Conservation (phyloP, 2,888 invertebrate genomes). For the Zaprionus obscuricornis region DNA sequence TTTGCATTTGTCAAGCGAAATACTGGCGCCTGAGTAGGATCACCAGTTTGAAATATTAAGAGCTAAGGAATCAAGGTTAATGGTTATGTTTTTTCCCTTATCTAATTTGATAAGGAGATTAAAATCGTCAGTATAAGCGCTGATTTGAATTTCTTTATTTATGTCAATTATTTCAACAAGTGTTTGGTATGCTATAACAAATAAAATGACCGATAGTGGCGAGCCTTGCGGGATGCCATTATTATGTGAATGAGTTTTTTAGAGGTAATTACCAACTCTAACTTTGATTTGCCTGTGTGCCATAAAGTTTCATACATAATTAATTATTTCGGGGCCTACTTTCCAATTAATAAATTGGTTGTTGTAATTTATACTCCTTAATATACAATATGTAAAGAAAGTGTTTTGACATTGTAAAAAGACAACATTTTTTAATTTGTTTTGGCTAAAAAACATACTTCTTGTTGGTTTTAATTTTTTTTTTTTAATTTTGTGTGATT, state of each 20-base stretch:
- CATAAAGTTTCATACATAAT: constrained; percentile 1
- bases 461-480: too few species aligned
- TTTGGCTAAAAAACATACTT: too few species aligned
- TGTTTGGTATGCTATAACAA: too few species aligned
- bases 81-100: neutral
- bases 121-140: neutral
- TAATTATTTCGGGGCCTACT: neutral
- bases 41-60: neutral
- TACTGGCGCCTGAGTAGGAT: neutral
- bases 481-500: too few species aligned
- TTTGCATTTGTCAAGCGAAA: neutral
- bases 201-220: neutral
- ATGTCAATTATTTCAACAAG: too few species aligned
- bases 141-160: too few species aligned
- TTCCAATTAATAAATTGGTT: neutral
- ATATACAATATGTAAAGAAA: too few species aligned
- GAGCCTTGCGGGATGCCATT: constrained; percentile 4
- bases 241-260: neutral
- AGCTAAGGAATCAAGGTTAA: neutral
- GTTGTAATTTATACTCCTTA: too few species aligned
- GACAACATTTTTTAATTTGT: too few species aligned
- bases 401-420: too few species aligned
- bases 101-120: neutral
- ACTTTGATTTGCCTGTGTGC: constrained; percentile 3
- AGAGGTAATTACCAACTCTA: neutral